Percentiles rank a stretch among this genome's conserved stretches.
These are phyloP conservation scores for Catharus bicknelli DNA, from an alignment of 2,113 vertebrate genomes.

Conservation along the genomic window DNA sequence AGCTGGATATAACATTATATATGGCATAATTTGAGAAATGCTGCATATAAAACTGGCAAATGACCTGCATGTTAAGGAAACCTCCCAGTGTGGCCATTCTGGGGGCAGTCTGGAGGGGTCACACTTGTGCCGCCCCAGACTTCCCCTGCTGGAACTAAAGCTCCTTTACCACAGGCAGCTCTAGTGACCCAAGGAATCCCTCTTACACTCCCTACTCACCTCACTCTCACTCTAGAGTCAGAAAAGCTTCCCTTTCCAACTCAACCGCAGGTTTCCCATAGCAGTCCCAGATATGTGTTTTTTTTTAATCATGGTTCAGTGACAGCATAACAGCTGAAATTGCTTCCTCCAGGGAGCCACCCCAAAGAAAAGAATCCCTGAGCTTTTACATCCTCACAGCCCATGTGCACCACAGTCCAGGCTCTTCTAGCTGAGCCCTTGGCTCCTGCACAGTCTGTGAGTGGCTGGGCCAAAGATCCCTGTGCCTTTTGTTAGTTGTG, in stretches of 20 bases:
- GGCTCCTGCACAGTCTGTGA: accelerated
- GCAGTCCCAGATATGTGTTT: neutral
- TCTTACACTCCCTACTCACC: neutral
- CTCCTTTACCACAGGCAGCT: neutral
- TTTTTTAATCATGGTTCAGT: neutral
- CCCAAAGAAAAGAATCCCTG: neutral
- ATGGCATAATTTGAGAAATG: neutral
- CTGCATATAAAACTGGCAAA: neutral
- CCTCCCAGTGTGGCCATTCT: neutral
- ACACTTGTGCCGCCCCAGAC: neutral
- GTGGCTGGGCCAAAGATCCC: neutral
- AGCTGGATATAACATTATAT: neutral
- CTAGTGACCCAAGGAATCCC: too few species aligned
- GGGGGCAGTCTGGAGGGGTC: neutral
- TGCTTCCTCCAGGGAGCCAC: neutral
- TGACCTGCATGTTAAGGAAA: neutral
- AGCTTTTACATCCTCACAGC: neutral
- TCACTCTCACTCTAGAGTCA: neutral
- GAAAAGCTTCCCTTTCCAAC: neutral
- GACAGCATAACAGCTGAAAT: neutral
- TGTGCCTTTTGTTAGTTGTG: neutral
- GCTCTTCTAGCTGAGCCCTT: neutral
- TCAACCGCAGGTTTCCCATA: accelerated
- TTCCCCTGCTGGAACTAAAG: neutral
- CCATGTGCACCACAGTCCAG: neutral